Evolutionary conservation across 2,113 vertebrate genomes (phyloP).

Genomic region (Melanotaenia duboulayi): DNA sequence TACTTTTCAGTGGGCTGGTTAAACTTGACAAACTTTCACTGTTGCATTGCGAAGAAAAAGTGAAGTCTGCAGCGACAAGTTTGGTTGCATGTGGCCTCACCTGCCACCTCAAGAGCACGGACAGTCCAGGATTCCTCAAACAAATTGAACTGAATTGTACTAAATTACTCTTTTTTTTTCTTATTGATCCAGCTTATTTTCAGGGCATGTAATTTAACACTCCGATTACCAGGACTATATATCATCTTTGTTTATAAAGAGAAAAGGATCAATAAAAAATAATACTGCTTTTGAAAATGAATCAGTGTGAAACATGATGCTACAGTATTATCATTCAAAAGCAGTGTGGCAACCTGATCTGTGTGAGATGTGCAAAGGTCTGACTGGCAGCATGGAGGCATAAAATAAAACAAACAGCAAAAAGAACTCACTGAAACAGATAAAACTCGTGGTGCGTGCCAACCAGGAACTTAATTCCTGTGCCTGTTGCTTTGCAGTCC

Average conservation of each 20-base stretch:
- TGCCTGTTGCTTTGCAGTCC: conserved; percentile 25
- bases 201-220: conserved; percentile 65
- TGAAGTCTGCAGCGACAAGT: conserved; percentile 34
- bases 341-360: conserved; percentile 41
- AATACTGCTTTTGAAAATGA: conserved; percentile 63
- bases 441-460: conserved; percentile 28
- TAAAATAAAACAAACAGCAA: conserved; percentile 43
- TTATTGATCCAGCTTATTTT: conserved; percentile 64
- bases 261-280: conserved; percentile 59
- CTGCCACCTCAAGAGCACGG: conserved; percentile 35
- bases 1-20: conserved; percentile 43
- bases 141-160: conserved; percentile 63
- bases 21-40: conserved; percentile 43
- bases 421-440: conserved; percentile 31
- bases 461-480: conserved; percentile 1
- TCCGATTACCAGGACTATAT: conserved; percentile 61
- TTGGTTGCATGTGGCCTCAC: conserved; percentile 45
- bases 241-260: conserved; percentile 75
- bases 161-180: conserved; percentile 62
- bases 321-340: conserved; percentile 59
- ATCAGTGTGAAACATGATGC: conserved; percentile 57
- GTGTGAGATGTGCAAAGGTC: conserved; percentile 50
- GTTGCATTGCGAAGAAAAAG: conserved; percentile 27
- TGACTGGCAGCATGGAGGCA: conserved; percentile 39
- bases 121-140: conserved; percentile 48